A percentile compares a stretch with the other conserved stretches of the same genome.
phyloP scores from a whole-genome alignment of 1,140 invertebrate genomes.

The Drosophila guanche region DNA sequence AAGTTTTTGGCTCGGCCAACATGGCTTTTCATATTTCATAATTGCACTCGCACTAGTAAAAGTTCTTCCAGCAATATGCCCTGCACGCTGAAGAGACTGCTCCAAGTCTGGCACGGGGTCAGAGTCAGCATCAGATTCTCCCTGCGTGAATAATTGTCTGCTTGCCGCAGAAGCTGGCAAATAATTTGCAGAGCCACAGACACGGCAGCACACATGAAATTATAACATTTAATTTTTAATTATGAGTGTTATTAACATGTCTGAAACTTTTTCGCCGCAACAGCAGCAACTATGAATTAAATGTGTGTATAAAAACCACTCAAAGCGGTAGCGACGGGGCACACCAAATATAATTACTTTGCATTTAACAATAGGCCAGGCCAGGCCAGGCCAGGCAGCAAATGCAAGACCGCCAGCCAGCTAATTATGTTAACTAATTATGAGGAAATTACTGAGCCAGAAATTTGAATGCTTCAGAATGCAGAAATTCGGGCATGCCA shows the following conservation, averaged over 20 bases:
- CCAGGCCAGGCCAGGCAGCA: conserved; percentile 4
- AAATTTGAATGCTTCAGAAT: conserved; percentile 2
- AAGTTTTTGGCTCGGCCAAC: conserved; percentile 36
- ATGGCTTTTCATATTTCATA: conserved; percentile 31
- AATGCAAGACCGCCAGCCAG: conserved; percentile 38
- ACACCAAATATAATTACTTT: conserved; percentile 62
- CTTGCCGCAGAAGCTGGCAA: conserved; percentile 38
- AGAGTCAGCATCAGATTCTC: conserved; percentile 4
- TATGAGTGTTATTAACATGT: conserved; percentile 78
- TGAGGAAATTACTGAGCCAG: conserved; percentile 18
- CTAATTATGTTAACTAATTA: conserved; percentile 61
- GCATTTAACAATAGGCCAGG: conserved; percentile 53
- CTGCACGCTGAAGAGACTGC: conserved; percentile 23
- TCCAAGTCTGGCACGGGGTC: background rate
- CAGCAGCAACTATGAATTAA: conserved; percentile 49
- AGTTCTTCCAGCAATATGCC: conserved; percentile 42
- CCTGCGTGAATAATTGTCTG: conserved; percentile 46
- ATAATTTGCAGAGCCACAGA: conserved; percentile 50
- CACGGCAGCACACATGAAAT: conserved; percentile 69
- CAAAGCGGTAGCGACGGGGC: conserved; percentile 8
- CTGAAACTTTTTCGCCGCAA: conserved; percentile 64
- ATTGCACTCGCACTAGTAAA: conserved; percentile 14
- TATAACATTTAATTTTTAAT: conserved; percentile 78
- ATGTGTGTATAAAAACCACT: conserved; percentile 56
- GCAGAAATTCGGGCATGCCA: conserved; percentile 8